Conservation (phyloP, 2,113 vertebrate species). For the Pluvialis apricaria region DNA sequence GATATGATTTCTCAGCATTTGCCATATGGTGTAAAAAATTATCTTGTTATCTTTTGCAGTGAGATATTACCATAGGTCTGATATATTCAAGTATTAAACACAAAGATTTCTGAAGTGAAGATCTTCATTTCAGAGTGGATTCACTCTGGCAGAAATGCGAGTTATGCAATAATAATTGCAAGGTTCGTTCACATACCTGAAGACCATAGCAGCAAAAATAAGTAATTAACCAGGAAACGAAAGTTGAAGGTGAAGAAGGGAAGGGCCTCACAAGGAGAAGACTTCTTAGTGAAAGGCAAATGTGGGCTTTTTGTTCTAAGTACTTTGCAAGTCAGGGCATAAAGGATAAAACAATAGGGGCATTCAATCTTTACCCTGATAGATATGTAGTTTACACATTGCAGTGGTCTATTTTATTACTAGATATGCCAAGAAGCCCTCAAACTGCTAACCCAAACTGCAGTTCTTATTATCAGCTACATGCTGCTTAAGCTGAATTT, state of each 20-base stretch:
- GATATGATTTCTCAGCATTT: neutral
- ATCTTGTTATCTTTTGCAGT: neutral
- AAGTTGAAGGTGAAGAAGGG: neutral
- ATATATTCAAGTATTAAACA: neutral
- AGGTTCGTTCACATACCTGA: neutral
- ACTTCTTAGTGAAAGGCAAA: neutral
- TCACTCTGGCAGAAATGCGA: neutral
- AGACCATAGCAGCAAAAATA: neutral
- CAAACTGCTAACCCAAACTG: neutral
- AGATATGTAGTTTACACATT: neutral
- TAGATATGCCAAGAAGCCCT: neutral
- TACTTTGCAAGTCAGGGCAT: neutral
- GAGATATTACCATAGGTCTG: neutral
- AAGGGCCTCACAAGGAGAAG: neutral
- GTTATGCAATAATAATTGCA: neutral
- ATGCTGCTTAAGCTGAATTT: neutral
- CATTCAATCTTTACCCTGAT: neutral
- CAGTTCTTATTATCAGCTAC: neutral
- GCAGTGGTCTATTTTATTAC: neutral
- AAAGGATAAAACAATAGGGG: neutral
- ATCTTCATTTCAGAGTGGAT: neutral
- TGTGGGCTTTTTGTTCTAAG: neutral
- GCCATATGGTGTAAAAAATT: neutral
- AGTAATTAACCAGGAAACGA: neutral
- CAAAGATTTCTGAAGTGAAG: neutral